phyloP scores from a whole-genome alignment of 2,797 vertebrate species.

The Eupleurogrammus muticus region DNA sequence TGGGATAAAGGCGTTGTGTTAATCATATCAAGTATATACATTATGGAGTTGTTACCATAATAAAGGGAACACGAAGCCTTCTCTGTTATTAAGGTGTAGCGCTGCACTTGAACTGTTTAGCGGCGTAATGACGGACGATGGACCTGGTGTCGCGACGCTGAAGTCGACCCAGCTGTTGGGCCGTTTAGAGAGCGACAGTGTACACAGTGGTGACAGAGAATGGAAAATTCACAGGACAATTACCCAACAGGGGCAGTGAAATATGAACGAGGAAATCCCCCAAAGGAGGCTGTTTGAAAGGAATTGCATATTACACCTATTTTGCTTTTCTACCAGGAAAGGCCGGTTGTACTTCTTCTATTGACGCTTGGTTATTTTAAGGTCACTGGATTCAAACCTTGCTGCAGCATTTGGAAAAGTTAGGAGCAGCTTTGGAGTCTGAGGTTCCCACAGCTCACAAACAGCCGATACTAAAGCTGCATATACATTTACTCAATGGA shows the following conservation, averaged over 20 bases:
- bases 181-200: conserved; percentile 20
- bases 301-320: conserved; percentile 42
- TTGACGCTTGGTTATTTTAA: neutral
- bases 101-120: neutral
- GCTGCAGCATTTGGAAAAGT: too few species aligned
- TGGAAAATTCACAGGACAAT: conserved; percentile 61
- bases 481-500: too few species aligned
- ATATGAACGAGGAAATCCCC: conserved; percentile 32
- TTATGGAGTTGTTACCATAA: neutral
- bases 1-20: neutral
- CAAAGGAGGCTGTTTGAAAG: conserved; percentile 12
- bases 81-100: conserved; percentile 4
- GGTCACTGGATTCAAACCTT: neutral
- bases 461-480: too few species aligned
- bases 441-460: neutral
- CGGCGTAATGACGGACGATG: neutral
- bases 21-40: neutral
- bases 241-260: conserved; percentile 29
- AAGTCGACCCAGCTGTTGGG: conserved; percentile 30
- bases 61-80: neutral
- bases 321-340: too few species aligned
- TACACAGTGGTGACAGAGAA: conserved; percentile 28
- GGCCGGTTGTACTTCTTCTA: neutral
- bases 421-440: neutral
- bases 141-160: conserved; percentile 9